Percentiles rank a stretch among this genome's conserved stretches.
Conservation (phyloP, 37 sponge, comb jelly and placozoan genomes). For the Aphrocallistes beatrix region DNA sequence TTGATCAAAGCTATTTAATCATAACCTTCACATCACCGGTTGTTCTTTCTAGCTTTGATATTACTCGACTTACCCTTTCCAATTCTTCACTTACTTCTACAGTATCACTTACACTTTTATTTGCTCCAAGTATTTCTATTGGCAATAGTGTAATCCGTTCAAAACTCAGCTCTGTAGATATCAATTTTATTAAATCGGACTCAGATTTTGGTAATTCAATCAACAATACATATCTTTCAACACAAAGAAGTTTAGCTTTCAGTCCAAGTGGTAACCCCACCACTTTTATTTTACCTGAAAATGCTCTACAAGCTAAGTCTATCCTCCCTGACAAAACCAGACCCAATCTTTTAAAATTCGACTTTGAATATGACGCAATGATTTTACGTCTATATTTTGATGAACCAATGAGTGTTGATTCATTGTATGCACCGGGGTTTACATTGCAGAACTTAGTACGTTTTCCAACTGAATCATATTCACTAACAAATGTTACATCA, state of each 20-base stretch:
- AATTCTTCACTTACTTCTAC: not conserved
- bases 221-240: not conserved
- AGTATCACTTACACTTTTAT: not conserved
- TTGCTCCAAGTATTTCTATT: not conserved
- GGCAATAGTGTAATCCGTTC: not conserved
- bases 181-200: not conserved
- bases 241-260: not conserved
- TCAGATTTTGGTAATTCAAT: not conserved
- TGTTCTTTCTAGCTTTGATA: slow-evolving; percentile 33
- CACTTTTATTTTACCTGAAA: not conserved
- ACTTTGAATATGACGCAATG: slow-evolving; percentile 34
- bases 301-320: slow-evolving; percentile 25
- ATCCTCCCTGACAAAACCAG: slow-evolving; percentile 30
- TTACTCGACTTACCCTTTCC: slow-evolving; percentile 40
- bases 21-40: slow-evolving; percentile 54
- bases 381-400: not conserved
- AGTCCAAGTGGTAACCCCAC: slow-evolving; percentile 27
- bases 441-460: slow-evolving; percentile 40
- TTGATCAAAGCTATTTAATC: slow-evolving; percentile 45
- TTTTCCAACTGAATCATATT: slow-evolving; percentile 31
- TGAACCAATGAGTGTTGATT: not conserved
- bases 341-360: slow-evolving; percentile 44
- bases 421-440: slow-evolving; percentile 32
- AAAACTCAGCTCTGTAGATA: not conserved
- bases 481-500: slow-evolving; percentile 31